A percentile compares a stretch with the other conserved stretches of the same genome.
Evolutionary conservation across 1,140 invertebrate genomes (phyloP).

Genomic region (Rhopalosiphum padi): DNA sequence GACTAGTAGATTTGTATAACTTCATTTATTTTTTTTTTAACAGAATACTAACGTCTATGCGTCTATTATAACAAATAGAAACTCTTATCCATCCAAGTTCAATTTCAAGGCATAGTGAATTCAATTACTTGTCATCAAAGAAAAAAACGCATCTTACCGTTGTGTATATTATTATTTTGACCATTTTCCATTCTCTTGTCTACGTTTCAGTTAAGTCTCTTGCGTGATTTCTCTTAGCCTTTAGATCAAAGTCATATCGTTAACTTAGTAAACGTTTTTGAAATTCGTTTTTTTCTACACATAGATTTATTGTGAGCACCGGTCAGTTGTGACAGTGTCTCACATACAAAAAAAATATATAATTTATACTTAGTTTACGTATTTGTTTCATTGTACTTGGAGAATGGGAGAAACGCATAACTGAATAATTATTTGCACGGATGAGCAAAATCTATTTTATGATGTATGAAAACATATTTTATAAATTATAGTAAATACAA

Average conservation of each 20-base stretch:
- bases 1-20: not conserved
- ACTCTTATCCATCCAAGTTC: not conserved
- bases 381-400: too few relatives aligned
- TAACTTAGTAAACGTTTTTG: conserved; percentile 15
- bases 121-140: not conserved
- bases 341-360: too few relatives aligned
- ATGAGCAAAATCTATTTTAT: too few relatives aligned
- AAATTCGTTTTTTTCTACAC: not conserved
- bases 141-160: not conserved
- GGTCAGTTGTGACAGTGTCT: too few relatives aligned
- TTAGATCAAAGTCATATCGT: not conserved
- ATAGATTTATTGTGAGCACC: too few relatives aligned
- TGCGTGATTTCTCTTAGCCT: not conserved
- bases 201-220: not conserved
- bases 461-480: too few relatives aligned
- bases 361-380: too few relatives aligned
- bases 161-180: not conserved
- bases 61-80: not conserved
- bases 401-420: too few relatives aligned
- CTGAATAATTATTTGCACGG: too few relatives aligned
- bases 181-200: not conserved
- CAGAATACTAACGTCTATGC: not conserved
- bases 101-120: conserved; percentile 4
- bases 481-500: too few relatives aligned
- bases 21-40: not conserved